phyloP scores from a whole-genome alignment of 2,797 vertebrate species.

The Adelosebastes latens region DNA sequence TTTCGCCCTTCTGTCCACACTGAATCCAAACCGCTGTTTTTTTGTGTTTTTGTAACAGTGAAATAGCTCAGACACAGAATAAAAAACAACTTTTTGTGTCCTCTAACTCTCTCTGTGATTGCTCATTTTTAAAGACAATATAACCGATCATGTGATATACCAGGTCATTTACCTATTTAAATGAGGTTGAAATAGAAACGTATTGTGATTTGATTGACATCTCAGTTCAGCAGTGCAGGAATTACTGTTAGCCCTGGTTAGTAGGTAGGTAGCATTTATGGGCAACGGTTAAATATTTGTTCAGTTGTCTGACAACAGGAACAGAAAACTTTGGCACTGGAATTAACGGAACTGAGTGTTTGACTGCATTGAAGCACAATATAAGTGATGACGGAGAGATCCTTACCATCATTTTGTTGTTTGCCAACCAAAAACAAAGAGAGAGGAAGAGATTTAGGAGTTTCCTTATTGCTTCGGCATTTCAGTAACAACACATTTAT shows the following conservation, averaged over 20 bases:
- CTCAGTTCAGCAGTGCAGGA: neutral
- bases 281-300: conserved; percentile 7
- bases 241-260: neutral
- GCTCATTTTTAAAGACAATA: neutral
- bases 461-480: neutral
- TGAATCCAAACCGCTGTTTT: neutral
- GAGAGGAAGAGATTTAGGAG: neutral
- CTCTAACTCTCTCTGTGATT: neutral
- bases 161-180: neutral
- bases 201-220: neutral
- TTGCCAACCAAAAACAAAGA: neutral
- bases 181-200: neutral
- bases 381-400: neutral
- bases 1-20: neutral
- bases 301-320: neutral
- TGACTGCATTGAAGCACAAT: neutral
- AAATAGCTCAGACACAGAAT: neutral
- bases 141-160: fast-evolving
- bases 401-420: neutral
- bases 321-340: neutral
- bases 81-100: neutral
- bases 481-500: neutral
- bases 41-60: too few relatives aligned
- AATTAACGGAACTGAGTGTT: neutral
- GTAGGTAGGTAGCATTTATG: neutral